phyloP scores from a whole-genome alignment of 2,888 invertebrate genomes.

The Biston stratarius region DNA sequence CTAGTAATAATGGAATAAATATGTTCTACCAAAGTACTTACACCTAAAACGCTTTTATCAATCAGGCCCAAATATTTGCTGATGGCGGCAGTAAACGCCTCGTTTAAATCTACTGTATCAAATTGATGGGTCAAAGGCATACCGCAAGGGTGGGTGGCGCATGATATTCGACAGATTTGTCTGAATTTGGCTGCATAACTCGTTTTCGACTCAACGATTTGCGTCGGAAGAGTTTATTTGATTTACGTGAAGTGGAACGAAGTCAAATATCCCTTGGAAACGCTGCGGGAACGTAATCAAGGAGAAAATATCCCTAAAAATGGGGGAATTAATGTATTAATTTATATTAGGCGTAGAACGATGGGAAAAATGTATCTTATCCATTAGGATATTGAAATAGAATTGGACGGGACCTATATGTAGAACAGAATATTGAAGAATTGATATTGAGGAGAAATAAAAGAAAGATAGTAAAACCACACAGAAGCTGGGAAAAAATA shows the following conservation, averaged over 20 bases:
- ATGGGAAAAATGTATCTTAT: too few relatives aligned
- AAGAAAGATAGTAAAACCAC: too few relatives aligned
- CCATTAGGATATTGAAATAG: too few relatives aligned
- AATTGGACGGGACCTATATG: too few relatives aligned
- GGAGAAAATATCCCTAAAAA: background rate
- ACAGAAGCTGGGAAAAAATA: too few relatives aligned
- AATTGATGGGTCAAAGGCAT: constrained; percentile 32
- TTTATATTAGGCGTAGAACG: too few relatives aligned
- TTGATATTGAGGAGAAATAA: too few relatives aligned
- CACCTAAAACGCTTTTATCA: constrained; percentile 14
- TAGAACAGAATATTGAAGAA: too few relatives aligned
- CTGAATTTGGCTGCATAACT: constrained; percentile 28
- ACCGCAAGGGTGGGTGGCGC: constrained; percentile 11
- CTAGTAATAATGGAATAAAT: too few relatives aligned
- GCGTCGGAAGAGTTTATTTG: constrained; percentile 40
- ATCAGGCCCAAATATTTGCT: constrained; percentile 22
- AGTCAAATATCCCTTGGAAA: constrained; percentile 37
- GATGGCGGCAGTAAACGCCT: constrained; percentile 10
- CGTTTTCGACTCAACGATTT: constrained; percentile 32
- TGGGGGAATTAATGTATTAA: background rate
- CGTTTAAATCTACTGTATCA: constrained; percentile 23
- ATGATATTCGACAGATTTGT: constrained; percentile 11
- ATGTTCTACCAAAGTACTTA: too few relatives aligned
- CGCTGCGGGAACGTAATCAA: constrained; percentile 6
- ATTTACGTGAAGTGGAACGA: constrained; percentile 36